Base-by-base conservation (phyloP, 2,797 vertebrate genomes). In the Hippocampus kuda region DNA sequence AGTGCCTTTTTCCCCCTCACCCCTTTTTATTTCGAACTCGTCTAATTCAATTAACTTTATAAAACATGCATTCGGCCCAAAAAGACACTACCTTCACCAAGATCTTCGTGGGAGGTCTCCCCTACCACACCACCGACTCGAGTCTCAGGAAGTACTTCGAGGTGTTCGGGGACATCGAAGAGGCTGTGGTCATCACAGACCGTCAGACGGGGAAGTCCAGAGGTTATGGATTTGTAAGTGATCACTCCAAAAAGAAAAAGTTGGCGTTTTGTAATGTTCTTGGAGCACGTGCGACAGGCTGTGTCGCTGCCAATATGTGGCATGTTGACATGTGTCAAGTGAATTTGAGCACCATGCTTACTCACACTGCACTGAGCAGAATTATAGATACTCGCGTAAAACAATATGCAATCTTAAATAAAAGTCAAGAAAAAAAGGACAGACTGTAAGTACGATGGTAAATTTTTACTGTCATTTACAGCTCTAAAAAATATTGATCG, bases 11-110 rank as follows among this genome's bases (percentile, higher is more conserved):
- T 63, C 8, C 24, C 22, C 16, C 4, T 3, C 1, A 38, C 6
- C 4, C 9, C 10, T 6, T 7, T 60, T 41, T 48, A 27, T 10
- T 27, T 30, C 20, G 44, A 41, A 13, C 65, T 67, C 18, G 15
- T 38, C 59, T 38, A 59, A 57, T 2, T 38, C 15, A 2, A 62
- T 3, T 54, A 24, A 44, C 24, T 34, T 16, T 34, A 42, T 38
- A 67, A 34, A 94, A 89, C 88, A 97, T 98, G 96, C 96, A 98
- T 92, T 94, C 94, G 72, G 93, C 94, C 57, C 95, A 97, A 93
- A 98, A 95, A 89, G 95, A 98, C 88, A 98, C 95, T 76, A 98
- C 96, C 54, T 98, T 92, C 90, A 98, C 96, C 80, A 97, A 97
- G 91, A 98, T 98, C 89, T 98, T 98, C 77, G 95, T 98, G 70